Evolutionary conservation across 2,797 vertebrate species (phyloP).

Genomic region (Spatula versicolor): DNA sequence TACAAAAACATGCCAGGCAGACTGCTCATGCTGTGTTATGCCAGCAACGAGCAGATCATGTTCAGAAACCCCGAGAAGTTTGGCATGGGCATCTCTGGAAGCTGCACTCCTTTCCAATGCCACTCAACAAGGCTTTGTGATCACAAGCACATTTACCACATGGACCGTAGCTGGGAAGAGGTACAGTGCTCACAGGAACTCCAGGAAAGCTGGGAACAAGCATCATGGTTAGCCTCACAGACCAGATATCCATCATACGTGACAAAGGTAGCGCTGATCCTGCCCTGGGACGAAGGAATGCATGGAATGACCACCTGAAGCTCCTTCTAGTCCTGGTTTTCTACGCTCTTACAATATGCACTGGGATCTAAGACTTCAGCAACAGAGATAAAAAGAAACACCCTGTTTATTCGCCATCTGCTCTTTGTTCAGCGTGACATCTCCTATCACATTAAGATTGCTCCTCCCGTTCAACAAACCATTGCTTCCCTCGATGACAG

Average conservation of each 20-base stretch:
- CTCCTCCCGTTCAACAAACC: conserved; percentile 55
- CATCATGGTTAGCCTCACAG: not conserved
- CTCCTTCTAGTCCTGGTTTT: not conserved
- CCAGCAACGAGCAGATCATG: not conserved
- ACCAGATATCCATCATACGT: not conserved
- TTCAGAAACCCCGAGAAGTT: not conserved
- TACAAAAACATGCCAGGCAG: not conserved
- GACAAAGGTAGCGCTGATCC: not conserved
- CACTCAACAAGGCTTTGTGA: not conserved
- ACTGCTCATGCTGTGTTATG: not conserved
- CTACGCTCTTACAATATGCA: conserved; percentile 1
- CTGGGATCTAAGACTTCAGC: conserved; percentile 44
- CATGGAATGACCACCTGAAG: conserved; percentile 30
- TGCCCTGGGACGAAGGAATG: conserved; percentile 18
- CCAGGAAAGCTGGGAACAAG: not conserved
- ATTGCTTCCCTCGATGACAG: conserved; percentile 18
- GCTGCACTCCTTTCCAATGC: not conserved
- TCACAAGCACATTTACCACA: not conserved
- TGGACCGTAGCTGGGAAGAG: not conserved
- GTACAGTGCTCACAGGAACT: not conserved
- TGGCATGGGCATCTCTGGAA: not conserved
- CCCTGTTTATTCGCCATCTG: conserved; percentile 39
- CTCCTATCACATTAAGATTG: not conserved
- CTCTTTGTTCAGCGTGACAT: conserved; percentile 43
- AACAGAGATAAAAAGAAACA: conserved; percentile 33